Evolutionary conservation across 64 coral and sea anemone species (phyloP).

Genomic region (Hydrozoanthus tunicans): DNA sequence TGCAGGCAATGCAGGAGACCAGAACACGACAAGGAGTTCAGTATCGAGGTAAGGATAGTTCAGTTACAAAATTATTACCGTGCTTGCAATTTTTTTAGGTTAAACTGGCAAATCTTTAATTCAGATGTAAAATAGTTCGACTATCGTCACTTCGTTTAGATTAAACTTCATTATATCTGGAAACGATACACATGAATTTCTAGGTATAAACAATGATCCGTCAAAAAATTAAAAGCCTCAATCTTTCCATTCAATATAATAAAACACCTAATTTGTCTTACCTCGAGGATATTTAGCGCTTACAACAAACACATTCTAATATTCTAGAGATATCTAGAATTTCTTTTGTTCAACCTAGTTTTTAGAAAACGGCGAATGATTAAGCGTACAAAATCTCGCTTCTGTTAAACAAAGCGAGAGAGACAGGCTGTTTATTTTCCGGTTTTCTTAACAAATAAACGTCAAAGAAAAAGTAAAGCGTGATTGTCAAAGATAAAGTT

Average conservation of each 20-base stretch:
- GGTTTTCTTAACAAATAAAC: background rate
- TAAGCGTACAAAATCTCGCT: background rate
- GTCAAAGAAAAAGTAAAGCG: no score
- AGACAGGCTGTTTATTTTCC: background rate
- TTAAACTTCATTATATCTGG: no score
- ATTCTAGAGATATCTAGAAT: no score
- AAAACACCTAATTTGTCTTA: no score
- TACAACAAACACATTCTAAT: no score
- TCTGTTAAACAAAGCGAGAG: background rate
- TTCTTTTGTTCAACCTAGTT: background rate
- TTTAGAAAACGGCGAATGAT: background rate
- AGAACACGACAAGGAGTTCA: background rate
- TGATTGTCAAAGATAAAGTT: no score
- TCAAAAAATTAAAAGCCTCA: no score
- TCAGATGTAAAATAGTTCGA: background rate
- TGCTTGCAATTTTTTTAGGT: background rate
- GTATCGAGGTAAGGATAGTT: background rate
- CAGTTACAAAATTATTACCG: background rate
- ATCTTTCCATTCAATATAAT: no score
- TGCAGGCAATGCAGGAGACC: background rate
- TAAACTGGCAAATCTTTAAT: background rate
- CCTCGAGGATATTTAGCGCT: no score
- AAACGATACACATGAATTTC: no score
- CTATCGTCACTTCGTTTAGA: no score
- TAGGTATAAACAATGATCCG: no score